Evolutionary conservation across 2,888 invertebrate species (phyloP).

Genomic region (Drosophila emarginata): DNA sequence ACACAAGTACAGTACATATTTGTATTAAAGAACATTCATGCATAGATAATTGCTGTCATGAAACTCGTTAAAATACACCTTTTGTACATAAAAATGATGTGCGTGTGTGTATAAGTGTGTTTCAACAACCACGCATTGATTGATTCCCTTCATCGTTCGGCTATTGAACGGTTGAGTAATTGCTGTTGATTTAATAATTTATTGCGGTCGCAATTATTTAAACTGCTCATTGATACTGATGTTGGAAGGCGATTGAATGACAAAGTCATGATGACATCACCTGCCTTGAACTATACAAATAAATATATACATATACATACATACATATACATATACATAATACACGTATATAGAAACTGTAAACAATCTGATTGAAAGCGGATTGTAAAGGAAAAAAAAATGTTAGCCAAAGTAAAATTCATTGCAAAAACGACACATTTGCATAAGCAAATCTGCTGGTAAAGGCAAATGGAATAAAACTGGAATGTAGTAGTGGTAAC

Average conservation of each 20-base stretch:
- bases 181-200: constrained; percentile 76
- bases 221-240: constrained; percentile 37
- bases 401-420: constrained; percentile 37
- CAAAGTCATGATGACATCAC: constrained; percentile 29
- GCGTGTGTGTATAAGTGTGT: neutral
- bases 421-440: constrained; percentile 50
- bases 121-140: constrained; percentile 46
- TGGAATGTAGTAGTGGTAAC: constrained; percentile 12
- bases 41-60: constrained; percentile 68
- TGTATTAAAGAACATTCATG: neutral
- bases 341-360: constrained; percentile 22
- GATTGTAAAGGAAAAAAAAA: constrained; percentile 7
- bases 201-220: constrained; percentile 65
- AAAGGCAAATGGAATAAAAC: constrained; percentile 20
- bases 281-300: neutral
- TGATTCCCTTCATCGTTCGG: constrained; percentile 56
- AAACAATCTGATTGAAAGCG: constrained; percentile 25
- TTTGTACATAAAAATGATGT: constrained; percentile 1
- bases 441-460: constrained; percentile 63
- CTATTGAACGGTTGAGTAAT: constrained; percentile 61
- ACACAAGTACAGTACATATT: neutral
- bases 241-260: constrained; percentile 42
- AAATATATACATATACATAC: neutral
- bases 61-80: constrained; percentile 59
- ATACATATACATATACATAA: neutral